phyloP scores from a whole-genome alignment of 2,797 vertebrate species.

The Hypotaenidia philippensis region DNA sequence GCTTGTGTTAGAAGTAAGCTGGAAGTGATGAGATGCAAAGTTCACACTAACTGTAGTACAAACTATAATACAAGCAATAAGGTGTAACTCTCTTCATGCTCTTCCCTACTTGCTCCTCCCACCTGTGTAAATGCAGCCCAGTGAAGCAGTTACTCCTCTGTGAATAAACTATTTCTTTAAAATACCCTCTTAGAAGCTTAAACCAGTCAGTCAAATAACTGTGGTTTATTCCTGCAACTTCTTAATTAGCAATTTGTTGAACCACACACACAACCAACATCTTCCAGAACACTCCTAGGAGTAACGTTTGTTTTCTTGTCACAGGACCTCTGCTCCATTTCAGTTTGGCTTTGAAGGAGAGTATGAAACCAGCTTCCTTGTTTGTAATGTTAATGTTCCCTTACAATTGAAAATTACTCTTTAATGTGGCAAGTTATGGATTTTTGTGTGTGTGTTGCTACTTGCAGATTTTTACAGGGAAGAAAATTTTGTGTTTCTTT shows the following conservation, averaged over 20 bases:
- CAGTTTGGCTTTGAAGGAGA: constrained; percentile 14
- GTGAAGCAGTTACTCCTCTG: not conserved
- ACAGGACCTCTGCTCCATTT: not conserved
- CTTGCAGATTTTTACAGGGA: not conserved
- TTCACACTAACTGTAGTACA: not conserved
- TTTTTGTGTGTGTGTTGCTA: not conserved
- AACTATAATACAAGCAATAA: not conserved
- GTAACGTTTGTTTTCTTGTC: constrained; percentile 10
- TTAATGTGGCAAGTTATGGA: not conserved
- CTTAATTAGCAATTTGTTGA: not conserved
- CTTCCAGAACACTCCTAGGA: not conserved
- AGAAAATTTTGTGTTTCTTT: not conserved
- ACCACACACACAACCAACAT: not conserved
- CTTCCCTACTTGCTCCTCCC: not conserved
- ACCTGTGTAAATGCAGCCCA: not conserved
- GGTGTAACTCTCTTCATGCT: not conserved
- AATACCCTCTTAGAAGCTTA: constrained; percentile 2
- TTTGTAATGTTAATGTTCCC: not conserved
- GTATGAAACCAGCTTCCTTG: constrained; percentile 13
- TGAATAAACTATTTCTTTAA: constrained; percentile 7
- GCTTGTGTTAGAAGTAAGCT: not conserved
- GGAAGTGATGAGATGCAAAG: not conserved
- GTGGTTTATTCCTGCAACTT: not conserved
- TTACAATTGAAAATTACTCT: constrained; percentile 18
- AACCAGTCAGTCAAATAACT: not conserved